Evolutionary conservation across 2,888 invertebrate genomes (phyloP).

Genomic region (Caenorhabditis afra): DNA sequence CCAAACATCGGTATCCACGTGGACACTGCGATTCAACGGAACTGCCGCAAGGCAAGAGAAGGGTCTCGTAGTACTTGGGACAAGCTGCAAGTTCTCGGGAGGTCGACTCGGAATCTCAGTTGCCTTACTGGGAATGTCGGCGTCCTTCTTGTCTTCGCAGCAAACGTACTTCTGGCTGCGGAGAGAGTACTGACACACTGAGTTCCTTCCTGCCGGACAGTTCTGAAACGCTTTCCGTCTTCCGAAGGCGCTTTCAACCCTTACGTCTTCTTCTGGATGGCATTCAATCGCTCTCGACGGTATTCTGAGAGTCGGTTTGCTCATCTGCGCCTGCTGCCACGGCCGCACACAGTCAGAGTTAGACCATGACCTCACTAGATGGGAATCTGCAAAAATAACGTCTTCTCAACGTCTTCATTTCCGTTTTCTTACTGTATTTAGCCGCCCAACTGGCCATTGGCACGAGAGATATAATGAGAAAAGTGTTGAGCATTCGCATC

Average conservation of each 20-base stretch:
- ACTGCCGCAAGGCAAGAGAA: slow-evolving; percentile 62
- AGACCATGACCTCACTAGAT: slow-evolving; percentile 49
- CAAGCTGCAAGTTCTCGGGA: slow-evolving; percentile 55
- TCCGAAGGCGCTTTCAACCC: background rate
- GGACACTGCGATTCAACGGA: slow-evolving; percentile 60
- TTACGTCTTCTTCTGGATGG: slow-evolving; percentile 59
- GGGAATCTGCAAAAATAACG: slow-evolving; percentile 30
- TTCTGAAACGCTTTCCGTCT: slow-evolving; percentile 19
- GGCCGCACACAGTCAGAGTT: slow-evolving; percentile 63
- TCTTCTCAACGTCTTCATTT: background rate
- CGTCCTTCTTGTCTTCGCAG: slow-evolving; percentile 63
- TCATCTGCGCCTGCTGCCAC: slow-evolving; percentile 64
- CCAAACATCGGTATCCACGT: slow-evolving; percentile 60
- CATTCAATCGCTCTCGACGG: slow-evolving; percentile 65
- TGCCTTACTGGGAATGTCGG: slow-evolving; percentile 62
- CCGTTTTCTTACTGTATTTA: slow-evolving; percentile 41
- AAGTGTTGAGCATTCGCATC: slow-evolving; percentile 31
- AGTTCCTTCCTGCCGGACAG: slow-evolving; percentile 61
- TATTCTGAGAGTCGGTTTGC: slow-evolving; percentile 53
- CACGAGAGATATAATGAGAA: slow-evolving; percentile 30
- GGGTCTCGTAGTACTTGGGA: slow-evolving; percentile 66
- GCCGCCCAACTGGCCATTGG: slow-evolving; percentile 15
- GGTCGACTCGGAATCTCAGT: no score
- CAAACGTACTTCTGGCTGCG: slow-evolving; percentile 63
- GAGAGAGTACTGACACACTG: slow-evolving; percentile 65